These are phyloP conservation scores for Chrysolina americana DNA, from an alignment of 2,888 invertebrate species.

Conservation along the genomic window DNA sequence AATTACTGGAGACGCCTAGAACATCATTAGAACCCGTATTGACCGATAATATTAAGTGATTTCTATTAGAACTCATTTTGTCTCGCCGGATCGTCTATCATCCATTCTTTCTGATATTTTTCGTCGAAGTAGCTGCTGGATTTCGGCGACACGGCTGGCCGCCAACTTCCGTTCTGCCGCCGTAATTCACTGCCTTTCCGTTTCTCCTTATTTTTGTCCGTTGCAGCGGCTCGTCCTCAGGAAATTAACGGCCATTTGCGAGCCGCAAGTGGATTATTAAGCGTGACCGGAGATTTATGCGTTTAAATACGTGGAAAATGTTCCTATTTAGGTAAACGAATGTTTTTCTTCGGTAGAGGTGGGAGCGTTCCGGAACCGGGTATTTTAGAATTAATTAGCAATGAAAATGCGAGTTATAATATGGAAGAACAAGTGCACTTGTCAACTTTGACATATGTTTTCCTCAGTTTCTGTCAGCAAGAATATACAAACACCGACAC, in stretches of 20 bases:
- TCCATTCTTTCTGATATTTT: background rate
- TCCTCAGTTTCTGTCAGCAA: too few species aligned
- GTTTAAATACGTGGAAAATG: background rate
- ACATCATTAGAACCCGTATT: too few species aligned
- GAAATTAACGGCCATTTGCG: slow-evolving; percentile 32
- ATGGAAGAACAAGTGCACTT: too few species aligned
- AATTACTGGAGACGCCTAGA: too few species aligned
- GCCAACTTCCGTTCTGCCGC: background rate
- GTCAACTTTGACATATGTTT: too few species aligned
- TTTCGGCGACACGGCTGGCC: background rate
- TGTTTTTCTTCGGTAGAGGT: too few species aligned
- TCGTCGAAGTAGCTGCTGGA: background rate
- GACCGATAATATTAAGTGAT: too few species aligned
- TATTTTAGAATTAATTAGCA: too few species aligned
- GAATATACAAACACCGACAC: too few species aligned
- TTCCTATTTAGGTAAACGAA: background rate
- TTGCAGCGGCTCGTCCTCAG: slow-evolving; percentile 17
- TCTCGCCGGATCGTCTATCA: background rate
- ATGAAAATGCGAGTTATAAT: too few species aligned
- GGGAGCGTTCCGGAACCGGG: too few species aligned
- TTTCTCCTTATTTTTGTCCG: slow-evolving; percentile 20
- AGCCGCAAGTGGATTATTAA: slow-evolving; percentile 13
- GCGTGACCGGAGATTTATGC: slow-evolving; percentile 11
- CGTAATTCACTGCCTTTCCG: slow-evolving; percentile 16
- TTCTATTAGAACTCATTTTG: too few species aligned